A percentile compares a stretch with the other conserved stretches of the same genome.
phyloP scores from a whole-genome alignment of 2,113 vertebrate genomes.

The Toxostoma redivivum region DNA sequence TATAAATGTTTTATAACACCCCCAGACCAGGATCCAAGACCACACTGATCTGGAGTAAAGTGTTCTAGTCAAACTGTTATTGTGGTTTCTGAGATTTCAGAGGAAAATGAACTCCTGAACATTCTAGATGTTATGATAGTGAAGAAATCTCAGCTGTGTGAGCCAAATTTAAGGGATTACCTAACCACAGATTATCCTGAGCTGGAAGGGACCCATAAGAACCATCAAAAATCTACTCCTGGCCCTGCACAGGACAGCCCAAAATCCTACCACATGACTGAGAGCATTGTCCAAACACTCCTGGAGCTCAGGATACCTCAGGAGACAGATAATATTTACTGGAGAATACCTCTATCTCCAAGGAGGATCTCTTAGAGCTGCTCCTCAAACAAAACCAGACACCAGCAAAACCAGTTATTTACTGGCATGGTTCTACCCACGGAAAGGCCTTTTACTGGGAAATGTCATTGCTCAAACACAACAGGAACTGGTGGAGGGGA shows the following conservation, averaged over 20 bases:
- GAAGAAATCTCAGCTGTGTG: neutral
- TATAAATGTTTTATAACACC: too few species aligned
- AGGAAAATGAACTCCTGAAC: neutral
- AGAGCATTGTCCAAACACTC: neutral
- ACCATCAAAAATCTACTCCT: neutral
- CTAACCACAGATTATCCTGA: neutral
- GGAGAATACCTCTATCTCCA: neutral
- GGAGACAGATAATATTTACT: neutral
- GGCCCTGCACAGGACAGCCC: neutral
- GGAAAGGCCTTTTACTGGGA: neutral
- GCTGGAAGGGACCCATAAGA: neutral
- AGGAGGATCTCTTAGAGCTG: neutral
- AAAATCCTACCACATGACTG: neutral
- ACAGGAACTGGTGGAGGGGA: neutral
- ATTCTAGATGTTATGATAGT: neutral
- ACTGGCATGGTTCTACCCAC: neutral
- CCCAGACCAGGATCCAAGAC: neutral
- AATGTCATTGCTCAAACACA: accelerated
- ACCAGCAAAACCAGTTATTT: neutral
- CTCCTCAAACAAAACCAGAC: neutral
- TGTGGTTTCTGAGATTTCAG: neutral
- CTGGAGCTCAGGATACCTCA: neutral
- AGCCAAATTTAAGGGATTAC: neutral
- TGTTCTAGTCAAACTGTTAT: neutral
- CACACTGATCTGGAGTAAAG: neutral